Percentiles rank a stretch among this genome's conserved stretches.
These are phyloP conservation scores for Sphaerodactylus townsendi DNA, from an alignment of 2,113 vertebrate species.

Conservation along the genomic window DNA sequence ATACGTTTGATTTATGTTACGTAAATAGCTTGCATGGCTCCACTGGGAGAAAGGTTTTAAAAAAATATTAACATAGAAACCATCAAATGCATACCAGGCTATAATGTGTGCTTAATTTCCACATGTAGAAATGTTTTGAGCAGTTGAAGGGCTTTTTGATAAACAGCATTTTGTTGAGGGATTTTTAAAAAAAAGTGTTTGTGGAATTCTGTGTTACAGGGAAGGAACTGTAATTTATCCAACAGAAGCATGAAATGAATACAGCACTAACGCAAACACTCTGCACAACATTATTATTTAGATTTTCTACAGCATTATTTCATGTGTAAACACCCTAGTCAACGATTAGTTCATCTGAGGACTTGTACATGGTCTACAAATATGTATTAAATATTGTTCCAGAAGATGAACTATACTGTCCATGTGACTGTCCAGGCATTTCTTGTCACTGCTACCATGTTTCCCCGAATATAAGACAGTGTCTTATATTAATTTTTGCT, in stretches of 20 bases:
- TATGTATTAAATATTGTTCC: background rate
- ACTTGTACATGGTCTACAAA: background rate
- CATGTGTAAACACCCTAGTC: background rate
- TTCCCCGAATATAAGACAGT: no score
- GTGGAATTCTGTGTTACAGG: background rate
- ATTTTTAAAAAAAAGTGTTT: background rate
- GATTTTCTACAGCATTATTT: background rate
- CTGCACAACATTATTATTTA: background rate
- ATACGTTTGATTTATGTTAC: conserved; percentile 82
- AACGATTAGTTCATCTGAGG: no score
- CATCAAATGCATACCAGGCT: conserved; percentile 73
- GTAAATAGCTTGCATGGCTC: conserved; percentile 74
- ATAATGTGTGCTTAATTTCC: conserved; percentile 66
- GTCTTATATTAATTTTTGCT: no score
- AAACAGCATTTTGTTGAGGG: conserved; percentile 64
- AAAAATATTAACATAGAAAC: conserved; percentile 61
- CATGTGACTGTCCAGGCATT: background rate
- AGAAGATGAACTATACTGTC: background rate
- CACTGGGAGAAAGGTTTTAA: conserved; percentile 42
- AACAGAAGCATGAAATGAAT: conserved; percentile 6
- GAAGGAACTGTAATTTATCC: conserved; percentile 7
- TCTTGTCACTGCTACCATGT: background rate
- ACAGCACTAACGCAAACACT: background rate
- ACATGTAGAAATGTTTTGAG: conserved; percentile 67
- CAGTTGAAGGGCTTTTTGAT: conserved; percentile 65